Conservation (phyloP, 2,113 vertebrate genomes). For the Ardeotis arabs region DNA sequence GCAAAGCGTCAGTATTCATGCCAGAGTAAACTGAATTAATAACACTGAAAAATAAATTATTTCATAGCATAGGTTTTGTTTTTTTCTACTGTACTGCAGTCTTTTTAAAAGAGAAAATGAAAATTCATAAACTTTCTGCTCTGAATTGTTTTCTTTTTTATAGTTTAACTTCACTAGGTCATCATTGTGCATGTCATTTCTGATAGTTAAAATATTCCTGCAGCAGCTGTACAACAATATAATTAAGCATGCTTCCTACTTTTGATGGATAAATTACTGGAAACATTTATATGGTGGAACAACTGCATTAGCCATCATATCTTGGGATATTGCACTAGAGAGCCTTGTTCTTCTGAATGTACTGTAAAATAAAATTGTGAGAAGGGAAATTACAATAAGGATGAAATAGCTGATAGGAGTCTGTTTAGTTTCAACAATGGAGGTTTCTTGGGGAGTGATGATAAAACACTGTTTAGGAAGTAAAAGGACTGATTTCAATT, state of each 20-base stretch:
- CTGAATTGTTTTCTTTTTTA: constrained; percentile 15
- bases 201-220: not conserved
- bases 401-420: not conserved
- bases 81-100: not conserved
- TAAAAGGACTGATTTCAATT: not conserved
- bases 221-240: not conserved
- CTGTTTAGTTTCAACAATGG: not conserved
- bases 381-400: not conserved
- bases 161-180: not conserved
- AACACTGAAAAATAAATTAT: not conserved
- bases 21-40: not conserved
- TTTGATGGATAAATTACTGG: constrained; percentile 19
- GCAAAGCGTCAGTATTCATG: not conserved
- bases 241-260: not conserved
- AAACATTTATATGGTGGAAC: not conserved
- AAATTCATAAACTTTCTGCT: not conserved
- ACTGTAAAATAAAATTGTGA: not conserved
- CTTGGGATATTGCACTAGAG: not conserved
- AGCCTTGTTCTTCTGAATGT: not conserved
- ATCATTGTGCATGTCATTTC: not conserved
- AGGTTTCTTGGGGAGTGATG: not conserved
- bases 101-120: constrained; percentile 11
- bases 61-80: not conserved
- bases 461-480: not conserved
- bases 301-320: not conserved